Base-by-base conservation (phyloP, 2,888 invertebrate genomes). In the Suillia variegata region DNA sequence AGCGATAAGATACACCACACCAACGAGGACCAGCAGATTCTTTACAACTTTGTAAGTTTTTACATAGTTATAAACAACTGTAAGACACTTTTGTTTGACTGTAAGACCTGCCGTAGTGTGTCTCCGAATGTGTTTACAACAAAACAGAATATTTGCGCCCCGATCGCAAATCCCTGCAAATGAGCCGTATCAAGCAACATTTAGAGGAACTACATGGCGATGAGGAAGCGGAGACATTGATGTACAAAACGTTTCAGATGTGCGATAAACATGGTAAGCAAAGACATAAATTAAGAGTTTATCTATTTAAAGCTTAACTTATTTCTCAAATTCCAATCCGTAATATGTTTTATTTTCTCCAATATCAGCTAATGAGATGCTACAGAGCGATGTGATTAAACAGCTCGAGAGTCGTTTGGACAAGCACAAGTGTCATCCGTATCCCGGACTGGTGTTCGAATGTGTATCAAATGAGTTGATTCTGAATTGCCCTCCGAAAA, bases 381-480 rank as follows among this genome's bases (percentile, higher is more conserved):
- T 74, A 4, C 13, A 31, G 0, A 66, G 67, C 20, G 54, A 65
- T 12, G 58, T 64, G 4, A 68, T 74, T 2, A 47, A 63, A 8
- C 12, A 56, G 3, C 42, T 76, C 31, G 62, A 58, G 10, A 59
- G 57, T 3, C 73, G 65, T 2, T 42, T 75, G 24, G 18, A 15
- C 0, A 21, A 34, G 0, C 55, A 64, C 8, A 64, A 62, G 6
- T 76, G 74, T 26, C 74, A 70, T 54, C 62, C 68, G 2, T 74
- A 68, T 62, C 62, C 77, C 0, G 77, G 77, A 1, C 50, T 77
- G 48, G 71, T 75, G 1, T 57, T 73, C 55, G 73, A 74, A 34
- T 76, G 74, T 49, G 71, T 75, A 4, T 61, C 71, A 42, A 75
- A 74, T 56, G 69, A 77, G 49, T 63, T 77, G 66, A 77, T 71